A percentile compares a stretch with the other conserved stretches of the same genome.
Conservation (phyloP, 2,888 invertebrate genomes). For the Lysandra coridon region DNA sequence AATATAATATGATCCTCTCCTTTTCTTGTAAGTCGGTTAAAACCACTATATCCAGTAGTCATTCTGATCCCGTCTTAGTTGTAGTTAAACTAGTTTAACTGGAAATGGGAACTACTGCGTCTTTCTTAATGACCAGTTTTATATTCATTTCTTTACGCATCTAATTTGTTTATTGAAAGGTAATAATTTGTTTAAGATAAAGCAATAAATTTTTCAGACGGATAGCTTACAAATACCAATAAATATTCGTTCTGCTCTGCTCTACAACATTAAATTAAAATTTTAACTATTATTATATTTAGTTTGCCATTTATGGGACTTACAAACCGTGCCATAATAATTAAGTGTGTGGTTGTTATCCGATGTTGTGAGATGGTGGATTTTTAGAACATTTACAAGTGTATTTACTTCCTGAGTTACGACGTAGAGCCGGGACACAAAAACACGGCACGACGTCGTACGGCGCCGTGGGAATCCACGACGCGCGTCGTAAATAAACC, state of each 20-base stretch:
- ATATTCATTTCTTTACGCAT: neutral
- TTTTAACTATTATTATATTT: too few relatives aligned
- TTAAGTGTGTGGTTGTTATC: too few relatives aligned
- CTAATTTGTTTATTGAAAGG: neutral
- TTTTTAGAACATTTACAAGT: too few relatives aligned
- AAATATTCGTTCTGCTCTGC: neutral
- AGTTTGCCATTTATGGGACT: too few relatives aligned
- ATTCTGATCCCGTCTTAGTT: neutral
- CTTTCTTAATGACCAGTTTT: neutral
- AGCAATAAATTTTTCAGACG: neutral
- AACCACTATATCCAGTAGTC: slow-evolving; percentile 3
- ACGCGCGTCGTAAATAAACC: too few relatives aligned
- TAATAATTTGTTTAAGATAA: neutral
- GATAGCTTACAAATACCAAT: neutral
- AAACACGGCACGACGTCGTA: too few relatives aligned
- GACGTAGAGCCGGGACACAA: too few relatives aligned
- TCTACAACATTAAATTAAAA: neutral
- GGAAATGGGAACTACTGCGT: neutral
- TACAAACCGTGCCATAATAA: too few relatives aligned
- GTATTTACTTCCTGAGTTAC: too few relatives aligned
- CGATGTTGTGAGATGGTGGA: too few relatives aligned
- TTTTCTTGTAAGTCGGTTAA: neutral
- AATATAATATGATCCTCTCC: neutral
- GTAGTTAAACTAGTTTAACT: neutral
- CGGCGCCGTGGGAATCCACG: too few relatives aligned